Conservation (phyloP, 1,140 invertebrate genomes). For the Papilio helenus region DNA sequence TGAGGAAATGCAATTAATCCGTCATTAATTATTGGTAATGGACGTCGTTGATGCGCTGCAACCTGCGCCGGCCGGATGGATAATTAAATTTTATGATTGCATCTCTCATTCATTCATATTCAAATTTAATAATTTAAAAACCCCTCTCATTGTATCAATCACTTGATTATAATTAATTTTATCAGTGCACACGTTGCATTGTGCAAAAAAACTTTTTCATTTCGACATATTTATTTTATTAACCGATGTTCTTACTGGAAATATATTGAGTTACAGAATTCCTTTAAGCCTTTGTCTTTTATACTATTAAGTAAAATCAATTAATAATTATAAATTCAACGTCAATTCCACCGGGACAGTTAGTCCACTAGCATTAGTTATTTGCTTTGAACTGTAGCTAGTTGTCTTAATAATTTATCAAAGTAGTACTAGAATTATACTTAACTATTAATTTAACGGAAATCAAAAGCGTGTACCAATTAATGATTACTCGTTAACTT, state of each 20-base stretch:
- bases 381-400: background rate
- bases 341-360: background rate
- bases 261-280: background rate
- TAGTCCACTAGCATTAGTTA: background rate
- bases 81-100: constrained; percentile 50
- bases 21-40: constrained; percentile 53
- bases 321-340: background rate
- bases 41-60: constrained; percentile 38
- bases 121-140: constrained; percentile 40
- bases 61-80: constrained; percentile 33
- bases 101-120: constrained; percentile 42
- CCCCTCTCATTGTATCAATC: constrained; percentile 21
- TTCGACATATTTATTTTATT: background rate
- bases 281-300: background rate
- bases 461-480: background rate
- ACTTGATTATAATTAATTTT: constrained; percentile 32
- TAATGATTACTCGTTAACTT: background rate
- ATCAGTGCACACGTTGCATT: background rate
- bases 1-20: constrained; percentile 46
- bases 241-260: too few species aligned
- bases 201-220: background rate
- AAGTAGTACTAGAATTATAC: background rate
- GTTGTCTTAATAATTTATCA: background rate
- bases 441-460: background rate
- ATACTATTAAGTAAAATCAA: background rate